These are phyloP conservation scores for Gambelia wislizenii DNA, from an alignment of 2,797 vertebrate genomes.

Conservation along the genomic window DNA sequence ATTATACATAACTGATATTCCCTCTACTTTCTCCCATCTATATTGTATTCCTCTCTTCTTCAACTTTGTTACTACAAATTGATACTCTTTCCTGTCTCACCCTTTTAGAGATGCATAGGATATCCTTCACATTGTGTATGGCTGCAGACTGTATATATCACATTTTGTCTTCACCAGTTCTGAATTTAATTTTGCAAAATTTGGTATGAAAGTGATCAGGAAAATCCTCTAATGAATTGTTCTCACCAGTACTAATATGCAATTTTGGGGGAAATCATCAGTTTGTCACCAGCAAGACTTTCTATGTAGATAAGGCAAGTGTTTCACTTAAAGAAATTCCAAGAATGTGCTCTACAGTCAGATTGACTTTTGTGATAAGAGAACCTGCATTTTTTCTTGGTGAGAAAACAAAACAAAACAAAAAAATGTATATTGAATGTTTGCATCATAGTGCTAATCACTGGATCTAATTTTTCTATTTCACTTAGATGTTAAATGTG, in stretches of 20 bases:
- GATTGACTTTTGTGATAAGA: background rate
- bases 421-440: background rate
- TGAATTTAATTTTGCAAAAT: background rate
- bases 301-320: background rate
- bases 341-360: background rate
- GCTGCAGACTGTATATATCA: background rate
- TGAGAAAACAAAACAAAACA: no score
- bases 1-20: no score
- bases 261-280: background rate
- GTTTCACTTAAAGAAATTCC: background rate
- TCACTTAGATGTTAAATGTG: background rate
- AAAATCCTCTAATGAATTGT: background rate
- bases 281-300: background rate
- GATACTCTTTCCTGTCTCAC: no score
- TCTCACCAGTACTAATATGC: background rate
- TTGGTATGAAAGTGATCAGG: background rate
- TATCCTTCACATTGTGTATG: conserved; percentile 6
- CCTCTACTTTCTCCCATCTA: no score
- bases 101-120: background rate
- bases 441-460: background rate
- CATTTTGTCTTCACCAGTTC: background rate
- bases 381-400: background rate
- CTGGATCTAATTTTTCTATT: background rate
- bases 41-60: no score
- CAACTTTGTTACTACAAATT: no score